phyloP scores from a whole-genome alignment of 2,113 vertebrate genomes.

The Hippocampus barbouri region DNA sequence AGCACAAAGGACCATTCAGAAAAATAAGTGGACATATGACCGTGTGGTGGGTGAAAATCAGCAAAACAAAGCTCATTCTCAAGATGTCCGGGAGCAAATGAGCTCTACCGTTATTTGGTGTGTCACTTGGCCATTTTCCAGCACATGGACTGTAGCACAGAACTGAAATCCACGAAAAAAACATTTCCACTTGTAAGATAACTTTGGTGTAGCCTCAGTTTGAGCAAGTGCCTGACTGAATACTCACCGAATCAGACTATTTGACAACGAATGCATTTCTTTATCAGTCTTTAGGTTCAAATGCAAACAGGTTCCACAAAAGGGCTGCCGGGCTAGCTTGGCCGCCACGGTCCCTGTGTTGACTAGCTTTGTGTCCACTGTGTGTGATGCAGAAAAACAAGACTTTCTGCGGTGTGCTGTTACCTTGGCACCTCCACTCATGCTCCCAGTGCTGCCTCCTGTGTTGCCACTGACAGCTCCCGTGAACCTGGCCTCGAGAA shows the following conservation, averaged over 20 bases:
- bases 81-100: conserved; percentile 23
- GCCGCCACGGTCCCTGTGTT: neutral
- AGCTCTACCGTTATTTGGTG: conserved; percentile 33
- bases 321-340: neutral
- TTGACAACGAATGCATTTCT: neutral
- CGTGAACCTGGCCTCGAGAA: conserved; percentile 95
- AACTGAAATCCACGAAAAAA: neutral
- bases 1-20: conserved; percentile 27
- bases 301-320: neutral
- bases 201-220: neutral
- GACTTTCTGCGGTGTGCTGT: conserved; percentile 3
- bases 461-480: conserved; percentile 95
- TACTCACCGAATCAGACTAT: neutral
- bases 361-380: neutral
- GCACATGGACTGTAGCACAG: neutral
- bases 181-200: neutral
- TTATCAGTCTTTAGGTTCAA: neutral
- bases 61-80: conserved; percentile 9
- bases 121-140: conserved; percentile 38
- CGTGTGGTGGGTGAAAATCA: conserved; percentile 8
- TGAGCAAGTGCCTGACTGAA: neutral
- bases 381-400: neutral
- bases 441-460: conserved; percentile 90
- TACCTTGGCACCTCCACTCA: conserved; percentile 95
- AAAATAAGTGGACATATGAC: conserved; percentile 26